Evolutionary conservation across 2,888 invertebrate species (phyloP).

Genomic region (Alcis repandata): DNA sequence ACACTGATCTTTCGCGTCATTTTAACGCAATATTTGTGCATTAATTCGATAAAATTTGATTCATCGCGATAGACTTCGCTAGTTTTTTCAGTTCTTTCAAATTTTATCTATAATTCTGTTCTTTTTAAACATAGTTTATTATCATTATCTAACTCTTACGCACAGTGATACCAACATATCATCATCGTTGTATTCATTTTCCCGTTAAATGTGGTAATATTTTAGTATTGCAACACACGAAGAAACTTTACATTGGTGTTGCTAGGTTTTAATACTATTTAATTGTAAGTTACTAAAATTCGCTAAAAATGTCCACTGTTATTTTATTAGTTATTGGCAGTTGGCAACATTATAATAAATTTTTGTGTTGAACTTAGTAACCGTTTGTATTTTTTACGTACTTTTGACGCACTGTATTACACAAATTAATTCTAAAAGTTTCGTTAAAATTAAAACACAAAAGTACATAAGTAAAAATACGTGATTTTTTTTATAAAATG

Average conservation of each 20-base stretch:
- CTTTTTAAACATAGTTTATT: too few species aligned
- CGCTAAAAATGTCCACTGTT: neutral
- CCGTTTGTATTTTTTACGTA: neutral
- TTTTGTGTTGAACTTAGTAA: neutral
- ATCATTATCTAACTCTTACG: too few species aligned
- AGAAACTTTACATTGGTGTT: neutral
- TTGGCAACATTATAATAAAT: neutral
- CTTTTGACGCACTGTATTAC: neutral
- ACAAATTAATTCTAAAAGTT: neutral
- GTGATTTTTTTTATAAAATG: neutral
- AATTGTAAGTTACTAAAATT: neutral
- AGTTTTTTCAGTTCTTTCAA: too few species aligned
- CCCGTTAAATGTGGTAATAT: too few species aligned
- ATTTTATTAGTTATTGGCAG: neutral
- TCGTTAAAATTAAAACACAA: neutral
- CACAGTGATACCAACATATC: too few species aligned
- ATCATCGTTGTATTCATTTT: too few species aligned
- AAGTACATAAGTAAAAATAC: neutral
- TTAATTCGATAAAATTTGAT: neutral
- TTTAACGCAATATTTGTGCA: neutral
- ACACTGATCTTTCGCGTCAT: slow-evolving; percentile 38
- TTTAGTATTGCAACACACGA: too few species aligned
- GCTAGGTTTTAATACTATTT: neutral
- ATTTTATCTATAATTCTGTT: too few species aligned
- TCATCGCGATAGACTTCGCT: neutral